These are phyloP conservation scores for Conchocele bisecta DNA, from an alignment of 2,888 invertebrate species.

Conservation along the genomic window DNA sequence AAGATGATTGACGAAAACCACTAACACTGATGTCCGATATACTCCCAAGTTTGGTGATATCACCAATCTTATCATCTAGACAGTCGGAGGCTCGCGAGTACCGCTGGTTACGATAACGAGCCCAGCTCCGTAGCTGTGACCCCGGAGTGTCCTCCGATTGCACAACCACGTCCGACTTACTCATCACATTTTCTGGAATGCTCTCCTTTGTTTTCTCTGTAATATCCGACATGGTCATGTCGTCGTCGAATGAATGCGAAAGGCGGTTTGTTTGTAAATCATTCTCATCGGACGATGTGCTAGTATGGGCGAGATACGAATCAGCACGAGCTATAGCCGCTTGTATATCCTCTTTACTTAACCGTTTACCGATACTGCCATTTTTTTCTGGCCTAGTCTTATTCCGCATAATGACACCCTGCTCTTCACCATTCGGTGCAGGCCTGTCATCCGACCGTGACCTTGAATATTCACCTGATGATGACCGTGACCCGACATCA, in stretches of 20 bases:
- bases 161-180: conserved; percentile 46
- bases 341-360: conserved; percentile 75
- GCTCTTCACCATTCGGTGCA: conserved; percentile 23
- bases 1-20: conserved; percentile 52
- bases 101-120: conserved; percentile 52
- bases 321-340: conserved; percentile 73
- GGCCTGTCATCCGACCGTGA: conserved; percentile 22
- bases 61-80: conserved; percentile 58
- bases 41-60: conserved; percentile 55
- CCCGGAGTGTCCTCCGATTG: conserved; percentile 23
- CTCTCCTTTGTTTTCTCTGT: conserved; percentile 12
- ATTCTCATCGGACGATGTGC: conserved; percentile 52
- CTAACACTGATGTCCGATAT: conserved; percentile 60
- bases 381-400: conserved; percentile 41
- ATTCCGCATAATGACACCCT: conserved; percentile 24
- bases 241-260: conserved; percentile 5
- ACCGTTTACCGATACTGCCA: conserved; percentile 54
- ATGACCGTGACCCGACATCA: conserved; percentile 29
- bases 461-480: conserved; percentile 11
- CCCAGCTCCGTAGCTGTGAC: conserved; percentile 53
- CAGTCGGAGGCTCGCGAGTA: conserved; percentile 53
- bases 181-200: conserved; percentile 43
- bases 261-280: conserved; percentile 51
- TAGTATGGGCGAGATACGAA: conserved; percentile 65
- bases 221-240: conserved; percentile 49